Evolutionary conservation across 2,113 vertebrate genomes (phyloP), one percentile per base, ranked within the genome.

Genomic region (Notarius lentiginosus): DNA sequence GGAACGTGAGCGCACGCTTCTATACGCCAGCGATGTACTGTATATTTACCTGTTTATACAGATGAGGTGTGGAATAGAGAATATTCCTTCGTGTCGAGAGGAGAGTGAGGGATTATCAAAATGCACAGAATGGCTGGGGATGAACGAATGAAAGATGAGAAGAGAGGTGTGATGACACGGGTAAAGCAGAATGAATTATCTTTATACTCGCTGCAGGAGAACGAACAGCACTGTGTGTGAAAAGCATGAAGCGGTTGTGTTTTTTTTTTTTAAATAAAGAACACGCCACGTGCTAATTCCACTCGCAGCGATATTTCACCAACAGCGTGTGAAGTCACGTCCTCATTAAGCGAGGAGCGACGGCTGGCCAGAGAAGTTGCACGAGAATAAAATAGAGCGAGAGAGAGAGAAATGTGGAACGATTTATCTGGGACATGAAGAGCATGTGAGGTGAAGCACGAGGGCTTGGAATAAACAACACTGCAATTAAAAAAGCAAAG

Each of bases 11-110:
- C 30, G 30, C 30, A 30, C 30, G 30, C 30, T 84, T 89, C 61
- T 77, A 87, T 84, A 90, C 92, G 86, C 91, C 89, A 91, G 93
- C 84, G 89, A 87, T 82, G 86, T 86, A 20, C 90, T 80, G 85
- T 84, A 20, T 91, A 70, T 88, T 84, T 77, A 92, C 84, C 85
- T 82, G 90, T 91, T 87, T 91, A 92, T 87, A 94, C 85, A 68
- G 27, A 87, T 82, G 87, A 30, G 30, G 30, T 30, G 30, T 30
- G 30, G 30, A 30, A 30, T 30, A 1, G 85, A 24, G 34, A 30
- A 83, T 73, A 75, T 85, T 82, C 58, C 65, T 58, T 60, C 88
- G 70, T 61, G 83, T 77, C n/a, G 73, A 77, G 30, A 88, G 55
- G 73, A 84, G 80, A 4, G 41, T 56, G n/a, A 53, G 56, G 84